phyloP scores from a whole-genome alignment of 2,113 vertebrate genomes.

The Todiramphus chloris region DNA sequence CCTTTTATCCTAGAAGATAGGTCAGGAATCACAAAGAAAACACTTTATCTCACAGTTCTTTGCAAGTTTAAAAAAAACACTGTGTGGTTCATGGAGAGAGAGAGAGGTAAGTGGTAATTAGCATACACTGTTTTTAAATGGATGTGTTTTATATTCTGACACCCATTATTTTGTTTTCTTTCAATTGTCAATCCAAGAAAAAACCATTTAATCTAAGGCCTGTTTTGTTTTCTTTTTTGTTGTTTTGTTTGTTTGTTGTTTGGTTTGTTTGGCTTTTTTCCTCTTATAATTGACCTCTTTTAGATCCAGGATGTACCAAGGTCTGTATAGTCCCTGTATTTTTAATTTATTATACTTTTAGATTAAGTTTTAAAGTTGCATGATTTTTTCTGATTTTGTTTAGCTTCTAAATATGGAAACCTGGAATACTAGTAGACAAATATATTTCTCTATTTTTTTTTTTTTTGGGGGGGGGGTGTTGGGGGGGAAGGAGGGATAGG shows the following conservation, averaged over 20 bases:
- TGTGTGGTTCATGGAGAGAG: accelerated
- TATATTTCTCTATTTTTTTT: background rate
- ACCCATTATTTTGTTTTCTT: background rate
- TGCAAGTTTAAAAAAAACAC: background rate
- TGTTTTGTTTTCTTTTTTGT: background rate
- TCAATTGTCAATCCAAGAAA: background rate
- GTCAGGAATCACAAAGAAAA: background rate
- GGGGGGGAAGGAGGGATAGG: no score
- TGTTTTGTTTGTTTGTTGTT: background rate
- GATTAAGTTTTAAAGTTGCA: background rate
- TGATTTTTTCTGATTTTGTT: background rate
- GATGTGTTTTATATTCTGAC: background rate
- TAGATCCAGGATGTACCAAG: background rate
- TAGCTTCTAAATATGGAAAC: background rate
- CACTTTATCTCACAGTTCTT: background rate
- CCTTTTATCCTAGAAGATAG: conserved; percentile 7
- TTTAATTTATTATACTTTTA: background rate
- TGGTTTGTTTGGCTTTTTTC: background rate
- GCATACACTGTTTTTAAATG: background rate
- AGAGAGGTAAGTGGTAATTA: background rate
- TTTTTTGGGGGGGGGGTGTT: background rate
- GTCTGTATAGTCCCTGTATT: background rate
- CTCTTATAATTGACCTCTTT: background rate
- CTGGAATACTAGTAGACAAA: background rate
- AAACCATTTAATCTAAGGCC: background rate